phyloP scores from a whole-genome alignment of 2,113 vertebrate genomes.

The Myxocyprinus asiaticus region DNA sequence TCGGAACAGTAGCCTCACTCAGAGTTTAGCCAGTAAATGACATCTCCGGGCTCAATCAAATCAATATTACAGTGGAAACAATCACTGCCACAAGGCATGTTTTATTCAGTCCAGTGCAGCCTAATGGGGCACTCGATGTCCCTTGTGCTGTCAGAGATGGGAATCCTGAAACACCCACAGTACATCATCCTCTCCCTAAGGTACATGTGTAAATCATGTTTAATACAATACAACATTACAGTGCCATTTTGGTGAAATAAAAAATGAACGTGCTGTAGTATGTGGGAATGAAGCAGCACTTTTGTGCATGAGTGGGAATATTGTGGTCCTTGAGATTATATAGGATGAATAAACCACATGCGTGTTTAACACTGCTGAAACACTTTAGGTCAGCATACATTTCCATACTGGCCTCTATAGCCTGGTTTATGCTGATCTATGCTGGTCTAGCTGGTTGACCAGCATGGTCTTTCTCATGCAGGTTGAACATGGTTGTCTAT shows the following conservation, averaged over 20 bases:
- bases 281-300: neutral
- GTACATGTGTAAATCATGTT: conserved; percentile 22
- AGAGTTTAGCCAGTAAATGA: conserved; percentile 28
- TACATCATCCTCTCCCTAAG: conserved; percentile 11
- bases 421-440: neutral
- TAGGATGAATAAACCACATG: neutral
- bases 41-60: conserved; percentile 28
- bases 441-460: too few relatives aligned
- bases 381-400: too few relatives aligned
- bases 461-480: too few relatives aligned
- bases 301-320: neutral
- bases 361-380: neutral
- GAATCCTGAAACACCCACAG: conserved; percentile 11
- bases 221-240: conserved; percentile 33
- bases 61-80: conserved; percentile 44
- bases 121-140: neutral
- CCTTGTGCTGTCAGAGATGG: neutral
- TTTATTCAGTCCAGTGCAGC: conserved; percentile 16
- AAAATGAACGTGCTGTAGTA: conserved; percentile 16
- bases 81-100: conserved; percentile 19
- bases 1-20: neutral
- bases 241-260: conserved; percentile 32
- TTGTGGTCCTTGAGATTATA: neutral
- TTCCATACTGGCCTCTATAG: too few relatives aligned
- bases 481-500: too few relatives aligned